Conservation (phyloP, 53 echinoderm and acorn worm genomes). For the Temnopleurus reevesii region DNA sequence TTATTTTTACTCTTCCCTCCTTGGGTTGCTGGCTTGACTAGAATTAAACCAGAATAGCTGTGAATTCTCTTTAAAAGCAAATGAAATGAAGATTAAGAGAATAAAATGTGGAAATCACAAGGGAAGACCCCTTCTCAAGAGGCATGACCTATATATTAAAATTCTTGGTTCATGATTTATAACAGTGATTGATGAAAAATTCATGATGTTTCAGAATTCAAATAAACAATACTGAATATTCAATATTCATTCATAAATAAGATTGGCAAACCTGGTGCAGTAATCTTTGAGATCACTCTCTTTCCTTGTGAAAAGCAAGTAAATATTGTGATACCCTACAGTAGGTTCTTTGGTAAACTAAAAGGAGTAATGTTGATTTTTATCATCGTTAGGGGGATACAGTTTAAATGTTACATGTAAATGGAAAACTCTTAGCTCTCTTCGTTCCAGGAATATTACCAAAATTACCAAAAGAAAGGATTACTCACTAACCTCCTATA, state of each 20-base stretch:
- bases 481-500: too few species aligned
- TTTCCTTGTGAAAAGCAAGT: too few species aligned
- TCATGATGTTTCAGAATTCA: not conserved
- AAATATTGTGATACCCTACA: too few species aligned
- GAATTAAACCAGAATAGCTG: slow-evolving; percentile 2
- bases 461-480: too few species aligned
- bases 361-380: too few species aligned
- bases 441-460: too few species aligned
- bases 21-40: not conserved
- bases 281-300: too few species aligned
- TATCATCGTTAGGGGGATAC: too few species aligned
- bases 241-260: slow-evolving; percentile 33
- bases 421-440: too few species aligned
- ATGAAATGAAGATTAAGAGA: not conserved
- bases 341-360: too few species aligned
- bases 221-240: not conserved
- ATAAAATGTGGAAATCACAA: slow-evolving; percentile 4
- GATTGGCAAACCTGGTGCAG: too few species aligned
- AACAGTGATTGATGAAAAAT: not conserved
- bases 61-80: not conserved
- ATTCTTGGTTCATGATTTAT: slow-evolving; percentile 14
- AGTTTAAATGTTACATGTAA: too few species aligned
- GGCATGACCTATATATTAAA: not conserved
- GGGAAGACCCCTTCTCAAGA: not conserved
- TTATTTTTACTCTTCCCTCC: slow-evolving; percentile 33